phyloP scores from a whole-genome alignment of 2,113 vertebrate genomes.

The Acanthisitta chloris region DNA sequence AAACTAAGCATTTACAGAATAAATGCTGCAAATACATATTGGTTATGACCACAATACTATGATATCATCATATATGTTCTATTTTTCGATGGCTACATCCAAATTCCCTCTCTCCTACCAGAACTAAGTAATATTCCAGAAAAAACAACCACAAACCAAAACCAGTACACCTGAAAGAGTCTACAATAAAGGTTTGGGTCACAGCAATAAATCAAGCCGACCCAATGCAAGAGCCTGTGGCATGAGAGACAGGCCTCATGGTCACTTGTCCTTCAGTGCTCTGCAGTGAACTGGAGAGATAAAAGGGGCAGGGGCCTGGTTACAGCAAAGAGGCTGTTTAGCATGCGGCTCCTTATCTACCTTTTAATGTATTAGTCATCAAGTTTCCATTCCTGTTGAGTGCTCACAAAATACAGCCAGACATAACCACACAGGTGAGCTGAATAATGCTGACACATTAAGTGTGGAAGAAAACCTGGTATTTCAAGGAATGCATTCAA shows the following conservation, averaged over 20 bases:
- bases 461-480: neutral
- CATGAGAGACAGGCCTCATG: fast-evolving
- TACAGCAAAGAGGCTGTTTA: neutral
- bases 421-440: neutral
- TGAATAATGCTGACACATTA: neutral
- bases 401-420: neutral
- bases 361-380: neutral
- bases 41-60: neutral
- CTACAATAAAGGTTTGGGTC: neutral
- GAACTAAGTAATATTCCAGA: neutral
- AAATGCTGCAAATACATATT: neutral
- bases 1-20: neutral
- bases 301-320: neutral
- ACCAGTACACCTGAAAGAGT: neutral
- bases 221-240: neutral
- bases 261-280: neutral
- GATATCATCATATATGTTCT: neutral
- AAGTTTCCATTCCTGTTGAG: neutral
- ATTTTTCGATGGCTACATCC: neutral
- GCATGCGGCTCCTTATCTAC: neutral
- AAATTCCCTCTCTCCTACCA: neutral
- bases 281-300: neutral
- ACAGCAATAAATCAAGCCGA: neutral
- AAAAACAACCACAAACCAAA: no score
- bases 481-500: neutral